These are phyloP conservation scores for Blastomussa wellsi DNA, from an alignment of 92 coral and sea anemone genomes.

Conservation along the genomic window DNA sequence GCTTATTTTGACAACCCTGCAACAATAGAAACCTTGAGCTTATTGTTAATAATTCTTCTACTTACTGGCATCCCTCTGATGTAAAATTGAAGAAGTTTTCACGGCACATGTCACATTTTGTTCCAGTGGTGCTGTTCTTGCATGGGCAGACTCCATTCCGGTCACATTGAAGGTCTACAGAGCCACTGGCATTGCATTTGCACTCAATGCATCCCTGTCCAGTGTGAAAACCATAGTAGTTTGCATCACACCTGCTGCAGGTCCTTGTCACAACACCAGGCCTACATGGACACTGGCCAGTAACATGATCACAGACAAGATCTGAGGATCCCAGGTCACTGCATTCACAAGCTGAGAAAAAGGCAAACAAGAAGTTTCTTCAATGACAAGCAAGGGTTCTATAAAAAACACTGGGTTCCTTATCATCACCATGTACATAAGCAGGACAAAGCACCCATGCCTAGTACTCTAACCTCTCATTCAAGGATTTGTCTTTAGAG, in stretches of 20 bases:
- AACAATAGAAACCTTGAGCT: too few relatives aligned
- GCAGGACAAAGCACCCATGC: too few relatives aligned
- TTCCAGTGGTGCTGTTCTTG: constrained; percentile 89
- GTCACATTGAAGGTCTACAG: constrained; percentile 80
- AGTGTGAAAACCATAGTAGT: constrained; percentile 76
- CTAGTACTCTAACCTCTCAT: too few relatives aligned
- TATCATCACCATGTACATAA: too few relatives aligned
- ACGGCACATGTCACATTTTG: constrained; percentile 83
- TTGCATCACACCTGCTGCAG: constrained; percentile 80
- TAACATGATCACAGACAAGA: constrained; percentile 78
- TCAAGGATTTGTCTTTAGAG: too few relatives aligned
- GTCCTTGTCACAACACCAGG: constrained; percentile 78
- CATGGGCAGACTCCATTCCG: constrained; percentile 82
- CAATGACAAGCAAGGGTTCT: too few relatives aligned
- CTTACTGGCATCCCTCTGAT: constrained; percentile 94
- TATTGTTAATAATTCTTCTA: constrained; percentile 13
- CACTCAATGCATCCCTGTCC: constrained; percentile 91
- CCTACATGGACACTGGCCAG: constrained; percentile 93
- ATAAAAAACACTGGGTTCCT: too few relatives aligned
- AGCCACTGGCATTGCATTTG: constrained; percentile 83
- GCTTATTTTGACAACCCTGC: too few relatives aligned
- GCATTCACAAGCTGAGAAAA: constrained; percentile 77
- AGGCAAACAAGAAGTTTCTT: neutral
- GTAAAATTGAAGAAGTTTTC: constrained; percentile 86
- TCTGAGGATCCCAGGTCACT: constrained; percentile 71